Evolutionary conservation across 2,113 vertebrate genomes (phyloP).

Genomic region (Takifugu bimaculatus): DNA sequence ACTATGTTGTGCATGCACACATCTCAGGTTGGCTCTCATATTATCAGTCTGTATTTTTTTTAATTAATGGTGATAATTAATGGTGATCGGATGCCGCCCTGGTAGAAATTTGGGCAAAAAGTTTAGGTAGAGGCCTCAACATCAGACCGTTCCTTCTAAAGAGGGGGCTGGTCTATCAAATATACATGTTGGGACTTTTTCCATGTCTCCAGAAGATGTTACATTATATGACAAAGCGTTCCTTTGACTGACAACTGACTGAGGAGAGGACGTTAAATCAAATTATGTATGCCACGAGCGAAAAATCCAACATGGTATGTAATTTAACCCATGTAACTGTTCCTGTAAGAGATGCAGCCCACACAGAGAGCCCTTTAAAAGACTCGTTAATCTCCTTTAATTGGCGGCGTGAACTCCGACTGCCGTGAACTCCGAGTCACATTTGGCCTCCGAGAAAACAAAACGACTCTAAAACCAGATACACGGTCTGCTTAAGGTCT

Average conservation of each 20-base stretch:
- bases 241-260: not conserved
- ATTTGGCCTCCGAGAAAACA: conserved; percentile 59
- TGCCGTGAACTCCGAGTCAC: conserved; percentile 31
- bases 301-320: not conserved
- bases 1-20: no score
- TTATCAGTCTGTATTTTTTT: no score
- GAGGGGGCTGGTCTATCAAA: no score
- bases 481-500: conserved; percentile 62
- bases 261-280: conserved; percentile 6
- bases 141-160: no score
- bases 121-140: no score
- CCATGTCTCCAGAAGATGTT: no score
- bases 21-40: no score
- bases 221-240: no score
- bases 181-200: no score
- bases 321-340: conserved; percentile 24
- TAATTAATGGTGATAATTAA: no score
- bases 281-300: conserved; percentile 9
- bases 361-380: conserved; percentile 49
- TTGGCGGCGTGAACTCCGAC: conserved; percentile 52
- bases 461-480: conserved; percentile 67
- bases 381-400: conserved; percentile 45
- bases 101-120: no score
- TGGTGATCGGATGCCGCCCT: no score
- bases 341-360: conserved; percentile 31